Evolutionary conservation across 2,888 invertebrate species (phyloP).

Genomic region (Cylindroiulus punctatus): DNA sequence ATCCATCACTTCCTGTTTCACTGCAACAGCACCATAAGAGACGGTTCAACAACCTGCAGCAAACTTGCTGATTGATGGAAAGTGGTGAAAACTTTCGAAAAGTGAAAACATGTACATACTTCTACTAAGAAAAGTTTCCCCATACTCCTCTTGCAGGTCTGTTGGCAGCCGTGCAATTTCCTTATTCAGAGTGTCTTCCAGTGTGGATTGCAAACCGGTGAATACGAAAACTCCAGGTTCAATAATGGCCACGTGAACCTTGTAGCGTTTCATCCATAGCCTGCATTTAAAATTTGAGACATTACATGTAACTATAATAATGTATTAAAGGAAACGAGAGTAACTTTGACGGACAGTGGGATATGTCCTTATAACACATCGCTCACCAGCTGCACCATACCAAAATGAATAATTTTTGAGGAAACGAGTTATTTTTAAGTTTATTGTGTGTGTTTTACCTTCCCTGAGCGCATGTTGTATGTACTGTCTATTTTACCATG

Average conservation of each 20-base stretch:
- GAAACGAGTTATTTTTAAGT: no score
- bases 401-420: no score
- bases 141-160: conserved; percentile 30
- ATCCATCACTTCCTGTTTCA: background rate
- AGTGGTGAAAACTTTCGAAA: background rate
- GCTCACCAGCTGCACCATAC: no score
- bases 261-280: conserved; percentile 24
- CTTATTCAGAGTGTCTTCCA: background rate
- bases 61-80: background rate
- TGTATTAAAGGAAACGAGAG: no score
- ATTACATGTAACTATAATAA: background rate
- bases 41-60: background rate
- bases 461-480: no score
- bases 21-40: background rate
- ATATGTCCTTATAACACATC: no score
- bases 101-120: background rate
- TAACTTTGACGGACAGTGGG: no score
- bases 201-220: background rate
- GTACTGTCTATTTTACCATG: no score
- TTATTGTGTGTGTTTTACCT: no score
- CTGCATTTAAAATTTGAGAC: background rate
- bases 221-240: conserved; percentile 33
- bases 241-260: conserved; percentile 49
- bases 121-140: background rate
- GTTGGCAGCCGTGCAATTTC: background rate